Conservation (phyloP, 2,888 invertebrate genomes). For the Drosophila maculinotata region DNA sequence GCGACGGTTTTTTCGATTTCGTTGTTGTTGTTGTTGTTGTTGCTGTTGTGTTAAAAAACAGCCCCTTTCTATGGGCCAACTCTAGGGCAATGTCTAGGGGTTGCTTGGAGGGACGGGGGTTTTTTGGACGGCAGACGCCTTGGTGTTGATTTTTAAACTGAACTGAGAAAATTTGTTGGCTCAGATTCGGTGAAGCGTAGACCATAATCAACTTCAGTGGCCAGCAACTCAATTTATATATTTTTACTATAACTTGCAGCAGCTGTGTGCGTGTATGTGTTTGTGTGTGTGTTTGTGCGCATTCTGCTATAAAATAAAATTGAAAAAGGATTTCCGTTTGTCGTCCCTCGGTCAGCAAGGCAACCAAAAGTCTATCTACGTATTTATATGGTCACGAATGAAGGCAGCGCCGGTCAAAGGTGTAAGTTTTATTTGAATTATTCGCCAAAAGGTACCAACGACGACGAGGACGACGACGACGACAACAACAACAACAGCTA, state of each 20-base stretch:
- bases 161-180: slow-evolving; percentile 80
- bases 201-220: slow-evolving; percentile 83
- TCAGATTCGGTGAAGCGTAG: slow-evolving; percentile 77
- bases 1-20: slow-evolving; percentile 19
- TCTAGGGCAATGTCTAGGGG: slow-evolving; percentile 17
- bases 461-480: slow-evolving; percentile 14
- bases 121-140: slow-evolving; percentile 24
- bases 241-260: slow-evolving; percentile 66
- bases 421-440: slow-evolving; percentile 81
- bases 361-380: slow-evolving; percentile 64
- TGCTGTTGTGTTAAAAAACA: slow-evolving; percentile 24
- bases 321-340: slow-evolving; percentile 80
- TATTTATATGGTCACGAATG: slow-evolving; percentile 35
- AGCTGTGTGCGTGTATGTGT: slow-evolving; percentile 46
- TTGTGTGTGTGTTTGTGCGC: slow-evolving; percentile 32
- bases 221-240: slow-evolving; percentile 83
- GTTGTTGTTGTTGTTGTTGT: slow-evolving; percentile 3
- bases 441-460: slow-evolving; percentile 62
- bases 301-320: slow-evolving; percentile 69
- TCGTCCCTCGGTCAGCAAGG: slow-evolving; percentile 66
- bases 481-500: slow-evolving; percentile 17
- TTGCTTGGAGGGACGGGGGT: not conserved
- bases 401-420: slow-evolving; percentile 56
- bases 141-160: slow-evolving; percentile 78
- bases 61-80: too few species aligned